A percentile compares a stretch with the other conserved stretches of the same genome.
Conservation (phyloP, 2,888 invertebrate genomes). For the Electrophaes corylata region DNA sequence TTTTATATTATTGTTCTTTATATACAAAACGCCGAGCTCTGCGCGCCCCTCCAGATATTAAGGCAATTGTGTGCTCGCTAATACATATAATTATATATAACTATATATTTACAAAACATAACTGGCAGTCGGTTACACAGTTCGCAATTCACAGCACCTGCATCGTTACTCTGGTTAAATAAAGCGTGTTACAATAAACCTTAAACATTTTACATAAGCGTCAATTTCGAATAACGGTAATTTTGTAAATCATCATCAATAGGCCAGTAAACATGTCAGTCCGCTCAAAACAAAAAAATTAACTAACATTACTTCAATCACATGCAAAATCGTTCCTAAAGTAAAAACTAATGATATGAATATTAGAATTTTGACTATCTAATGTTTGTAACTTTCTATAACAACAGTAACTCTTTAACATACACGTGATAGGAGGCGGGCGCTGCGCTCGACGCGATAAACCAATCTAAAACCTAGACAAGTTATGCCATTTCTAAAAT, state of each 20-base stretch:
- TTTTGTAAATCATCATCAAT: constrained; percentile 67
- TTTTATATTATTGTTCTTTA: constrained; percentile 77
- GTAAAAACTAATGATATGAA: constrained; percentile 84
- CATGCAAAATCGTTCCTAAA: constrained; percentile 74
- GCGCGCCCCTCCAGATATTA: constrained; percentile 65
- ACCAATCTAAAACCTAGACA: constrained; percentile 48
- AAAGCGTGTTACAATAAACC: constrained; percentile 67
- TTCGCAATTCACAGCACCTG: constrained; percentile 66
- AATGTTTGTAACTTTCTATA: constrained; percentile 62
- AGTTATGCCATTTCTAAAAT: constrained; percentile 56
- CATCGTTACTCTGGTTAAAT: constrained; percentile 67
- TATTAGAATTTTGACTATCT: constrained; percentile 82
- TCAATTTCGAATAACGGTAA: constrained; percentile 45
- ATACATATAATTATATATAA: constrained; percentile 65
- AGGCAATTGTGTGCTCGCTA: constrained; percentile 73
- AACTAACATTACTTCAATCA: constrained; percentile 63
- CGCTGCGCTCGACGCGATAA: constrained; percentile 49
- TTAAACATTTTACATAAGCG: constrained; percentile 56
- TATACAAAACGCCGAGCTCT: constrained; percentile 73
- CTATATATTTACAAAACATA: constrained; percentile 78
- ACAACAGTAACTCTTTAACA: constrained; percentile 54
- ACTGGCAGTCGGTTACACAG: constrained; percentile 68
- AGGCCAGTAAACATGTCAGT: constrained; percentile 71
- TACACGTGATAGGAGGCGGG: constrained; percentile 49
- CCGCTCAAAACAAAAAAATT: constrained; percentile 57